Evolutionary conservation across 2,113 vertebrate genomes (phyloP).

Genomic region (Ctenodactylus gundi): DNA sequence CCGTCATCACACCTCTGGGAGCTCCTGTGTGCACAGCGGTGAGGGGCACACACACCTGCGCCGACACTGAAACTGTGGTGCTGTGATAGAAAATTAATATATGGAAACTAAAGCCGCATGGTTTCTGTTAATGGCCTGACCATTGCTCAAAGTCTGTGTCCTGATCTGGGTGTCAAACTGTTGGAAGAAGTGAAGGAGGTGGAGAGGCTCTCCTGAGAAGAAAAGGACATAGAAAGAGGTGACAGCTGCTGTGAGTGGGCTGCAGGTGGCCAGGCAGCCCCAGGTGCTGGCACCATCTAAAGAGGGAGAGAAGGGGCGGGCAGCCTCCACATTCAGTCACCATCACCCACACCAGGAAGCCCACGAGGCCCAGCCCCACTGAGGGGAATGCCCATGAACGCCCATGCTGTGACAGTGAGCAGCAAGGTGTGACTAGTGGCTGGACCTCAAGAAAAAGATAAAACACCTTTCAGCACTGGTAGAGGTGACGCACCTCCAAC

Average conservation of each 20-base stretch:
- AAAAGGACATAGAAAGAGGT: background rate
- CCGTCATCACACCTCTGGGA: background rate
- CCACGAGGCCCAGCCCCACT: background rate
- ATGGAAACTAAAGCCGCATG: background rate
- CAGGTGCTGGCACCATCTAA: background rate
- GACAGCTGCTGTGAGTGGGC: background rate
- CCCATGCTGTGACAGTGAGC: background rate
- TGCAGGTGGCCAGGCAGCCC: rapidly evolving
- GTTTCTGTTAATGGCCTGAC: background rate
- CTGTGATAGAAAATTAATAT: background rate
- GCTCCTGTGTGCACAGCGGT: background rate
- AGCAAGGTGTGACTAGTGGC: background rate
- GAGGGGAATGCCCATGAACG: background rate
- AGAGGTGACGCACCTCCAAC: background rate
- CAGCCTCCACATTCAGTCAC: background rate
- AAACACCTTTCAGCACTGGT: background rate
- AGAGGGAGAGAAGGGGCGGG: background rate
- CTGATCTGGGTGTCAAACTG: background rate
- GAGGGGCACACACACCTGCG: background rate
- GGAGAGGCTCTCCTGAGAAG: too few species aligned
- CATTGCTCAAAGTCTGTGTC: background rate
- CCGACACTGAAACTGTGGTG: background rate
- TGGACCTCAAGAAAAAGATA: background rate
- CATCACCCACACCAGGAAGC: background rate
- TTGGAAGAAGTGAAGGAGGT: background rate